Conservation (phyloP, 1,140 invertebrate genomes). For the Acyrthosiphon pisum region DNA sequence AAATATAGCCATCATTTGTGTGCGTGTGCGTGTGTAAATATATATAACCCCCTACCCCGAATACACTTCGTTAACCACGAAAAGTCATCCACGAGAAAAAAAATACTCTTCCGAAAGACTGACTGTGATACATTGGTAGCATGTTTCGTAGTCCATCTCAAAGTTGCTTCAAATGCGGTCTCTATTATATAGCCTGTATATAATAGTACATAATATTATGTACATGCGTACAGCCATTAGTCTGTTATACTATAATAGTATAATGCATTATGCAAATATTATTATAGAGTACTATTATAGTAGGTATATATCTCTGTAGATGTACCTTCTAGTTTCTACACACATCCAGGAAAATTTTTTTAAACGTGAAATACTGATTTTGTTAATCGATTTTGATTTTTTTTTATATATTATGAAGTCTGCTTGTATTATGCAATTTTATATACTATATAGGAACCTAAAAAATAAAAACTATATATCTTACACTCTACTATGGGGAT, state of each 20-base stretch:
- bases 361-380: no score
- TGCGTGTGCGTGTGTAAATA: background rate
- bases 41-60: background rate
- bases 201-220: background rate
- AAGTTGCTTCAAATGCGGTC: background rate
- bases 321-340: no score
- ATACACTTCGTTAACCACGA: slow-evolving; percentile 30
- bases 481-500: no score
- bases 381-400: no score
- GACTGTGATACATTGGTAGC: slow-evolving; percentile 11
- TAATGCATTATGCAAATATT: background rate
- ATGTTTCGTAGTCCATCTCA: background rate
- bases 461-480: no score
- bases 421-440: no score
- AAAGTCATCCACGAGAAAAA: slow-evolving; percentile 2
- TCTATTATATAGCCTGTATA: background rate
- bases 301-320: no score
- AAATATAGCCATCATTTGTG: background rate
- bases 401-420: no score
- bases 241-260: no score
- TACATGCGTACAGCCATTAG: background rate
- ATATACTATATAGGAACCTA: no score
- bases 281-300: no score
- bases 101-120: slow-evolving; percentile 32
- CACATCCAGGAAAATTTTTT: no score